These are phyloP conservation scores for Drosophila micromelanica DNA, from an alignment of 1,140 invertebrate species.

Conservation along the genomic window DNA sequence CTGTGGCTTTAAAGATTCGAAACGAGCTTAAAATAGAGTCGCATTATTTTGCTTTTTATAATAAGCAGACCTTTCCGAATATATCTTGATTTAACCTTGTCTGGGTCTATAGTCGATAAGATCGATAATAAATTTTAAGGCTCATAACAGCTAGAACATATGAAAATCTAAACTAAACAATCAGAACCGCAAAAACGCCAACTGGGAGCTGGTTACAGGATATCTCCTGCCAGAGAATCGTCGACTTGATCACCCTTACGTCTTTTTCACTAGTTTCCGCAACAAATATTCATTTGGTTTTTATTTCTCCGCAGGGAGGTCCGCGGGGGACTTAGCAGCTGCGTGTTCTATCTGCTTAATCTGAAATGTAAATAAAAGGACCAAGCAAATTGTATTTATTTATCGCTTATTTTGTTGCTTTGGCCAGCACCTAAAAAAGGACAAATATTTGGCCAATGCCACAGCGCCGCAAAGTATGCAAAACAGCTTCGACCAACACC, in stretches of 20 bases:
- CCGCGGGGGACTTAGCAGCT: conserved; percentile 7
- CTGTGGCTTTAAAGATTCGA: conserved; percentile 54
- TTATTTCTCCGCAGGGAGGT: conserved; percentile 21
- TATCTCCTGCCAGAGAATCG: too few relatives aligned
- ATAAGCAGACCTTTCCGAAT: too few relatives aligned
- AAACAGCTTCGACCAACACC: conserved; percentile 76
- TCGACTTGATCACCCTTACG: too few relatives aligned
- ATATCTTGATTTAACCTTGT: too few relatives aligned
- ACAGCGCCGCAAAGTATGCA: conserved; percentile 75
- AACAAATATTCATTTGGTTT: conserved; percentile 27
- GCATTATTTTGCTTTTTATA: too few relatives aligned
- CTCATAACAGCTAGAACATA: too few relatives aligned
- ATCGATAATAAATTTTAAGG: too few relatives aligned
- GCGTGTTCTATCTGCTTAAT: conserved; percentile 74
- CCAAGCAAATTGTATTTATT: conserved; percentile 80
- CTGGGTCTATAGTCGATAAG: too few relatives aligned
- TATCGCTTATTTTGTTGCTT: conserved; percentile 78
- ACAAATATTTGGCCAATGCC: conserved; percentile 77
- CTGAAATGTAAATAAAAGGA: conserved; percentile 76
- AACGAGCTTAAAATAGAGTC: conserved; percentile 35
- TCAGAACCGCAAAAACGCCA: too few relatives aligned
- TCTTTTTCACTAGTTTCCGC: conserved; percentile 18
- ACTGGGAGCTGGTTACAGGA: too few relatives aligned
- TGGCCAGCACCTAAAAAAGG: conserved; percentile 55
- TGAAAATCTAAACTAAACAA: too few relatives aligned